Conservation (phyloP, 1,140 invertebrate genomes). For the Caenorhabditis elegans region DNA sequence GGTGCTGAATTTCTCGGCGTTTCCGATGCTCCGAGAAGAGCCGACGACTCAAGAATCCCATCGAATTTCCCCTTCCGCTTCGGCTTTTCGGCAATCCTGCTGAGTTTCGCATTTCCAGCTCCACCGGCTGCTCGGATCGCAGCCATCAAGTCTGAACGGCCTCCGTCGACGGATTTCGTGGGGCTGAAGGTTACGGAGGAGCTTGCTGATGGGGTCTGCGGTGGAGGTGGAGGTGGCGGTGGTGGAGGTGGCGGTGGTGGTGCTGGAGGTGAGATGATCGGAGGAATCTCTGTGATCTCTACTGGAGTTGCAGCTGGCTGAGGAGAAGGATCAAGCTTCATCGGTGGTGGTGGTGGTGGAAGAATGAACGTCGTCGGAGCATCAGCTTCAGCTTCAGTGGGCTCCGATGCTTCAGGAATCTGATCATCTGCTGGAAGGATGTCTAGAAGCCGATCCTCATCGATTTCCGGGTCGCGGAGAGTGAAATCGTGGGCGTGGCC, state of each 20-base stretch:
- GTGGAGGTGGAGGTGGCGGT: background rate
- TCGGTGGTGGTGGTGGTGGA: background rate
- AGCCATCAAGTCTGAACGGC: constrained; percentile 34
- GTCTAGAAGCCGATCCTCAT: constrained; percentile 1
- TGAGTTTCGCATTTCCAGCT: constrained; percentile 17
- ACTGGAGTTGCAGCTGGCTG: background rate
- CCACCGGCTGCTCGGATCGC: constrained; percentile 40
- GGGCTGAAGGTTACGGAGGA: constrained; percentile 23
- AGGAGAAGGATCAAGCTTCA: background rate
- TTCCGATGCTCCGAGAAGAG: background rate
- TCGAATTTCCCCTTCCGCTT: background rate
- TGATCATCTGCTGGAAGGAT: background rate
- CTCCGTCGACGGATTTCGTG: background rate
- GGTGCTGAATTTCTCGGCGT: background rate
- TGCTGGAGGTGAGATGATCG: background rate
- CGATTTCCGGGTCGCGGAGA: background rate
- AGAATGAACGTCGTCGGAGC: no score
- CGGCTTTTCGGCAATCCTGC: background rate
- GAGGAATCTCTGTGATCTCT: background rate
- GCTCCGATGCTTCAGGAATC: background rate
- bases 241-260: constrained; percentile 37
- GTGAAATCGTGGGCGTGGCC: constrained; percentile 8
- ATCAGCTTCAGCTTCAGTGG: background rate
- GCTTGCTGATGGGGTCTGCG: background rate
- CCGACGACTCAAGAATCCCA: background rate